A percentile compares a stretch with the other conserved stretches of the same genome.
phyloP scores from a whole-genome alignment of 2,113 vertebrate species.

The Lagenorhynchus albirostris region DNA sequence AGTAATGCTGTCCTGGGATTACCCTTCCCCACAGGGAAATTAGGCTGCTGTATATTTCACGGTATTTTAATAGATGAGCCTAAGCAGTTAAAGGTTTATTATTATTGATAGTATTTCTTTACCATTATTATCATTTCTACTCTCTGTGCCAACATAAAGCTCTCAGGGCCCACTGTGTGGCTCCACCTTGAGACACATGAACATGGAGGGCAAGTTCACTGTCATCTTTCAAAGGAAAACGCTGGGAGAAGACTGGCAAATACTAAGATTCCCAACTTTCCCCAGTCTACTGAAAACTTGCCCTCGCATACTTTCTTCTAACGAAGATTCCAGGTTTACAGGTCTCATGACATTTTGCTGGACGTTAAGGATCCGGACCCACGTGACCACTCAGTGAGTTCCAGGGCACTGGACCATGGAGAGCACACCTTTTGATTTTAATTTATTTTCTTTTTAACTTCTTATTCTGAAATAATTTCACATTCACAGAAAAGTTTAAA shows the following conservation, averaged over 20 bases:
- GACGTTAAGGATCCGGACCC: not conserved
- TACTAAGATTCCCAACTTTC: not conserved
- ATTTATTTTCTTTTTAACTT: not conserved
- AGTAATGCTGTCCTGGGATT: not conserved
- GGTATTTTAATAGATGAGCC: not conserved
- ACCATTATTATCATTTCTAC: not conserved
- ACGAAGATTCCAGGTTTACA: not conserved
- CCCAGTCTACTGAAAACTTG: not conserved
- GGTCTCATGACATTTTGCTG: not conserved
- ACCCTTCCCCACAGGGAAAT: not conserved
- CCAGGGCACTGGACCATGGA: not conserved
- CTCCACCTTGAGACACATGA: not conserved
- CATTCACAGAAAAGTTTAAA: not conserved
- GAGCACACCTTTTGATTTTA: not conserved
- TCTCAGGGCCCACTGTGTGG: not conserved
- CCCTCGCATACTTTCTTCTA: not conserved
- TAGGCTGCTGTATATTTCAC: not conserved
- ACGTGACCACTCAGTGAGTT: not conserved
- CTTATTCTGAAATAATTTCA: constrained; percentile 31
- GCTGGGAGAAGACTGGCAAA: not conserved
- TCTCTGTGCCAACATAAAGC: not conserved
- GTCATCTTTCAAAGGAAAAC: not conserved
- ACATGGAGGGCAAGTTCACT: not conserved
- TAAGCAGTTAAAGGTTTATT: not conserved
- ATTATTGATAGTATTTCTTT: not conserved